A percentile compares a stretch with the other conserved stretches of the same genome.
These are phyloP conservation scores for Pachycephus smyrnensis DNA, from an alignment of 2,888 invertebrate species.

Conservation along the genomic window DNA sequence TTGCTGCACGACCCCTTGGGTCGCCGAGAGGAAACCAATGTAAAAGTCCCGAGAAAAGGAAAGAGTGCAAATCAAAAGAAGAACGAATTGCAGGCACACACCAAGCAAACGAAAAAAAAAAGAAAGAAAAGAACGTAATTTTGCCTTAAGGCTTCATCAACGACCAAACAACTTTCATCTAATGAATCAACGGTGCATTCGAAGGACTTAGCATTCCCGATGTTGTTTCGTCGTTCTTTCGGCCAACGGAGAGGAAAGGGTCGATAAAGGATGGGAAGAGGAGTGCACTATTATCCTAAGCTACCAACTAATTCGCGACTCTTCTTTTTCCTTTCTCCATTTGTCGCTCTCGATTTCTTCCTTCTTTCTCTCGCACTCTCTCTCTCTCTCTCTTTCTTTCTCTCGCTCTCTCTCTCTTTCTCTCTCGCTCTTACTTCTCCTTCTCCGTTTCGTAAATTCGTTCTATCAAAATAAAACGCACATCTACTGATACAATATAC, in stretches of 20 bases:
- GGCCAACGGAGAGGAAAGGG: slow-evolving; percentile 39
- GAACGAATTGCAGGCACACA: slow-evolving; percentile 37
- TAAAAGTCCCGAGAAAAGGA: neutral
- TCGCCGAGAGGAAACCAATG: neutral
- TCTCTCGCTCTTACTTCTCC: neutral
- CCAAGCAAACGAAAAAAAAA: slow-evolving; percentile 42
- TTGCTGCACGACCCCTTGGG: no score
- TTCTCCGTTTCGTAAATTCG: neutral
- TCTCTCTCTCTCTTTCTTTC: no score
- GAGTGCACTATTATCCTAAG: slow-evolving; percentile 51
- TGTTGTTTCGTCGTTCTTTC: slow-evolving; percentile 41
- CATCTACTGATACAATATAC: no score
- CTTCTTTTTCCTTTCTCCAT: neutral
- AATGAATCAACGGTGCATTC: neutral
- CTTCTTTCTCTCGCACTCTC: no score
- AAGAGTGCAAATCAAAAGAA: neutral
- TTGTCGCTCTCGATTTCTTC: neutral
- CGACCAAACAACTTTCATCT: no score
- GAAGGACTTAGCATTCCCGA: slow-evolving; percentile 19
- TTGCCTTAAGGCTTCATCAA: slow-evolving; percentile 22
- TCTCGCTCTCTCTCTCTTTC: neutral
- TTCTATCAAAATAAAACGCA: no score
- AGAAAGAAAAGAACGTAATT: slow-evolving; percentile 8
- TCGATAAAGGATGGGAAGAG: slow-evolving; percentile 45
- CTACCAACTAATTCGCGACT: slow-evolving; percentile 41